phyloP scores from a whole-genome alignment of 2,888 invertebrate genomes.

The Melanostoma scalare region DNA sequence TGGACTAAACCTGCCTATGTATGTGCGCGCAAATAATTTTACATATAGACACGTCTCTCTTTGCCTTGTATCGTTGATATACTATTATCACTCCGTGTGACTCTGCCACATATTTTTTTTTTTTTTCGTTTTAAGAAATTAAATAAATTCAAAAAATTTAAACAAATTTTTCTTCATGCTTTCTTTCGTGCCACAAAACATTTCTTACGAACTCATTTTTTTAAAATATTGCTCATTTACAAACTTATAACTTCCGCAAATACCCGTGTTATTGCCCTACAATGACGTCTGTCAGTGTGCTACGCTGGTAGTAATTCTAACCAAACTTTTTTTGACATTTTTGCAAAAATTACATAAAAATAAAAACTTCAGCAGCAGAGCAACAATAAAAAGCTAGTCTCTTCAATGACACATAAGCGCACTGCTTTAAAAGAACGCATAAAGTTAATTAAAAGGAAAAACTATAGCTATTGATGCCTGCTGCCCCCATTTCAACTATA shows the following conservation, averaged over 20 bases:
- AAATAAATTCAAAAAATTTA: constrained; percentile 24
- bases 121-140: constrained; percentile 4
- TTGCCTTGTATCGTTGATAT: constrained; percentile 33
- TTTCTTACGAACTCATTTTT: not conserved
- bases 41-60: constrained; percentile 41
- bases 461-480: constrained; percentile 24
- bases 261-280: not conserved
- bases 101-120: constrained; percentile 66
- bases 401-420: not conserved
- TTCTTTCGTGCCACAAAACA: not conserved
- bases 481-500: constrained; percentile 55
- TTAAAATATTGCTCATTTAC: too few species aligned
- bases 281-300: constrained; percentile 28
- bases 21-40: constrained; percentile 58
- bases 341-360: constrained; percentile 67
- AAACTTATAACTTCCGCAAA: too few species aligned
- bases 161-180: not conserved
- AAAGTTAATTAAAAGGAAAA: not conserved
- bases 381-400: not conserved
- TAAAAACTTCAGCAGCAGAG: not conserved
- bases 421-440: not conserved
- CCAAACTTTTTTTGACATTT: constrained; percentile 60
- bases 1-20: constrained; percentile 36
- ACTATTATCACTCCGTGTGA: constrained; percentile 28
- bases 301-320: constrained; percentile 50